Evolutionary conservation across 2,888 invertebrate species (phyloP), one percentile per base, ranked within the genome.

Genomic region (Hyles lineata): DNA sequence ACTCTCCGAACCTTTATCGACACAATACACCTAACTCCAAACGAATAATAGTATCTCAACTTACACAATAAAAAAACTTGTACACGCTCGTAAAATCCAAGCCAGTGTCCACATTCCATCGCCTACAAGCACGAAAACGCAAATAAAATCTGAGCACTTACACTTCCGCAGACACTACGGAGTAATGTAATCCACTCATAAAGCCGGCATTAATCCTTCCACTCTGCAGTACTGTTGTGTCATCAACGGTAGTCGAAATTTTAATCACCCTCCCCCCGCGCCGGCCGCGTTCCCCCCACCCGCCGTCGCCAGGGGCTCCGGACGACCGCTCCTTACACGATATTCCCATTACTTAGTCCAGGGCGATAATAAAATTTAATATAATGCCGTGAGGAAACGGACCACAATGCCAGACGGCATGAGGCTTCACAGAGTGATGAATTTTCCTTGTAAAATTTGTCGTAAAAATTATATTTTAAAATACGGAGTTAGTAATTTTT

Each of bases 291-390:
- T 29, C 50, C 9, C 25, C 73, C 67, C 78, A 83, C 86, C 85
- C 85, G 80, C 78, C 77, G 81, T 82, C 87, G 88, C 90, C 92
- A 86, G 86, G 88, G 91, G 91, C 89, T 85, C 85, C 88, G 90
- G 90, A 89, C 91, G 90, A 89, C 86, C 92, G 90, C 92, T 93
- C 93, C 95, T 95, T 95, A 95, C 95, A 95, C 94, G 94, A 93
- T 93, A 95, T 95, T 95, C 94, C 93, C 95, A 95, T 95, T 95
- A 95, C 94, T 95, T 94, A 94, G 95, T 94, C 94, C 94, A 90
- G 90, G 89, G 90, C 89, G 88, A 94, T 94, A 95, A 95, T 95
- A 95, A 95, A 95, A 95, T 95, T 95, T 95, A 93, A 95, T 94
- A 94, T 92, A 93, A 94, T 89, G 89, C 89, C 85, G 83, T 83